Percentiles rank a stretch among this genome's conserved stretches.
Evolutionary conservation across 2,797 vertebrate species (phyloP).

Genomic region (Pteropus rufus): DNA sequence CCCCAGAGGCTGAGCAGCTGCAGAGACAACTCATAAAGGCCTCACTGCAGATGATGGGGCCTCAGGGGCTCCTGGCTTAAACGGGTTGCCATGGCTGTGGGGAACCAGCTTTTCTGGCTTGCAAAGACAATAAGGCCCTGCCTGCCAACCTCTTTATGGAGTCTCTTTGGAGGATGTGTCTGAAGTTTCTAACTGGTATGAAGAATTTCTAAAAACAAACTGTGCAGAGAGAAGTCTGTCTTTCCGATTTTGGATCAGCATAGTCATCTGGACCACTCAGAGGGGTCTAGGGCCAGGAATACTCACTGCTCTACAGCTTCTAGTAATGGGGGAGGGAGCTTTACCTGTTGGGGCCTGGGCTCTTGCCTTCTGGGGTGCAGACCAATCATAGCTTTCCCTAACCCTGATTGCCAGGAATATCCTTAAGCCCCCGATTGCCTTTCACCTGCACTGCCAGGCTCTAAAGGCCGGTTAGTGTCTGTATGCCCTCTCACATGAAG

Average conservation of each 20-base stretch:
- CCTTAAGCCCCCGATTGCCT: neutral
- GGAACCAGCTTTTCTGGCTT: neutral
- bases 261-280: neutral
- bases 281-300: neutral
- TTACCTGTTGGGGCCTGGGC: neutral
- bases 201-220: constrained; percentile 18
- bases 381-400: neutral
- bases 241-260: neutral
- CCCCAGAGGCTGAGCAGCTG: neutral
- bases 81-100: neutral
- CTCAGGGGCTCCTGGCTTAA: neutral
- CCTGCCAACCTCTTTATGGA: neutral
- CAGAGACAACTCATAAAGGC: neutral
- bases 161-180: neutral
- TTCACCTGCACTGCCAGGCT: neutral
- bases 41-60: neutral
- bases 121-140: neutral
- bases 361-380: neutral
- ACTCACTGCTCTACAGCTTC: neutral
- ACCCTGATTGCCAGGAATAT: neutral
- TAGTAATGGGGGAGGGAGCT: neutral
- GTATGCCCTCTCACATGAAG: neutral
- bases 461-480: neutral
- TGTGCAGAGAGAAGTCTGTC: neutral
- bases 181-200: neutral